Evolutionary conservation across 2,888 invertebrate genomes (phyloP).

Genomic region (Drosophila recens): DNA sequence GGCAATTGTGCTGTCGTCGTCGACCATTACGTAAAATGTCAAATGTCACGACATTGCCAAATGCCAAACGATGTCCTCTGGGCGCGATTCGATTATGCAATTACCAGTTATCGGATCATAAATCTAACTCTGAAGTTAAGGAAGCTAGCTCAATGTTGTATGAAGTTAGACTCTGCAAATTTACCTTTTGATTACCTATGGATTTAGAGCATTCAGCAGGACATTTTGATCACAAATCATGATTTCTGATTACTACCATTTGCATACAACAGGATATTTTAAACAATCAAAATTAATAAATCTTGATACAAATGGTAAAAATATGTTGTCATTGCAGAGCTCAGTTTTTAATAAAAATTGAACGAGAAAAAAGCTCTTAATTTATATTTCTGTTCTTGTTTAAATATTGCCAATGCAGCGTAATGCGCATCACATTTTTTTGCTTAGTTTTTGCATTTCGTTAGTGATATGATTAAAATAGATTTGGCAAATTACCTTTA

Average conservation of each 20-base stretch:
- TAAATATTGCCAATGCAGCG: not conserved
- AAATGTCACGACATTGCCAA: conserved; percentile 59
- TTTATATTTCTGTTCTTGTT: not conserved
- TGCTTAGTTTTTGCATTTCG: too few relatives aligned
- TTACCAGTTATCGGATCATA: conserved; percentile 7
- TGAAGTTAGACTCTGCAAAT: not conserved
- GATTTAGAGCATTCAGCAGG: not conserved
- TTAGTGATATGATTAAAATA: too few relatives aligned
- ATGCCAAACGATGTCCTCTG: conserved; percentile 37
- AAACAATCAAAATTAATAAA: not conserved
- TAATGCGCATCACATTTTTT: too few relatives aligned
- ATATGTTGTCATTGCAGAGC: too few relatives aligned
- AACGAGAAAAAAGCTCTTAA: too few relatives aligned
- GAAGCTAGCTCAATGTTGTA: not conserved
- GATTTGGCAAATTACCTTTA: too few relatives aligned
- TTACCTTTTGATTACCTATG: not conserved
- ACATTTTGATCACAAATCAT: not conserved
- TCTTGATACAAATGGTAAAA: not conserved
- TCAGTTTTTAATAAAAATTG: too few relatives aligned
- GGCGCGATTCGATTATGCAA: conserved; percentile 35
- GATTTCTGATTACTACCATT: not conserved
- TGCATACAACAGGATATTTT: not conserved
- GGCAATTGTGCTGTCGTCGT: conserved; percentile 32
- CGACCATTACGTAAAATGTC: conserved; percentile 64
- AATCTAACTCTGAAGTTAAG: not conserved